Evolutionary conservation across 2,113 vertebrate species (phyloP), one percentile per base, ranked within the genome.

Genomic region (Pardalotus punctatus): DNA sequence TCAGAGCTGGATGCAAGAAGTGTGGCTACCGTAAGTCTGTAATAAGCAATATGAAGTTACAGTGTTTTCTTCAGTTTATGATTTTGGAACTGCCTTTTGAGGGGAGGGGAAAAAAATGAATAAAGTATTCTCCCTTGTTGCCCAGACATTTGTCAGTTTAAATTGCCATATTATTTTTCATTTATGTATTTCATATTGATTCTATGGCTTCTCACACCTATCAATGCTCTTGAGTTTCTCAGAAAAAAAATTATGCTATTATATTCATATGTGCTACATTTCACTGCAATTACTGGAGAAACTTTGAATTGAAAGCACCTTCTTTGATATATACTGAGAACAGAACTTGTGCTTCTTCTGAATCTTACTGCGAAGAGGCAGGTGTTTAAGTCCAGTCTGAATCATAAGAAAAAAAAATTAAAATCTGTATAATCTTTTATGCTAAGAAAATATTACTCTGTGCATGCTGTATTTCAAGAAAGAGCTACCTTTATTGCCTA

Each of bases 1-100:
- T 99, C 86, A 98, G 99, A 97, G 99, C 99, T 79, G 99, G 99
- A 54, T 99, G 99, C 97, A 99, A 99, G 96, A 99, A 99, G 97
- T 99, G 99, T 93, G 99, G 99, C 81, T 99, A 99, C 96, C 99
- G 99, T 99, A 98, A 99, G 99, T 99, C 96, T 65, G 21, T 64
- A 90, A 45, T 47, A 64, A 91, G 56, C n/a, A 88, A n/a, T 35
- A 13, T 42, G n/a, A 64, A 47, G 3, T 82, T 79, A 14, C 17
- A 76, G 4, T 71, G 29, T 60, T 81, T 88, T 66, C 24, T 74
- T 81, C 31, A 35, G 8, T 36, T 81, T 60, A 9, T 36, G 5
- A 9, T 70, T 9, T 43, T 79, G 22, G 66, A 86, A 31, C 29
- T 56, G 24, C 50, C 4, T 72, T 90, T 92, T 42, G 31, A 25